Percentiles rank a stretch among this genome's conserved stretches.
Evolutionary conservation across 2,888 invertebrate genomes (phyloP).

Genomic region (Isoperla grammatica): DNA sequence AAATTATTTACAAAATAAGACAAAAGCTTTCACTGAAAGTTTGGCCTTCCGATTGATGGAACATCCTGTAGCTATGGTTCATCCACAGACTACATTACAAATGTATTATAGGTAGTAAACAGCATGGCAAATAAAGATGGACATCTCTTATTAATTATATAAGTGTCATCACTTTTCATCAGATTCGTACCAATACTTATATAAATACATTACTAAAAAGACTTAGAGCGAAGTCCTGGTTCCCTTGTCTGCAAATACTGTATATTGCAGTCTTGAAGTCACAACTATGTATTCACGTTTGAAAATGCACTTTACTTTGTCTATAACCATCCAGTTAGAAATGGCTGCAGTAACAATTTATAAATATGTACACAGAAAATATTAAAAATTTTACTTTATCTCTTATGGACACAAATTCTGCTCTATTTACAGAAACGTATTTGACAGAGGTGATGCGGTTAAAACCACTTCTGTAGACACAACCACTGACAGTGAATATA

Average conservation of each 20-base stretch:
- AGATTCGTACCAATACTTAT: not conserved
- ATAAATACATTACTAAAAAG: slow-evolving; percentile 11
- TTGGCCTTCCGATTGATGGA: no score
- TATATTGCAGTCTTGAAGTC: not conserved
- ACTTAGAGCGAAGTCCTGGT: slow-evolving; percentile 20
- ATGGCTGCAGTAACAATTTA: slow-evolving; percentile 22
- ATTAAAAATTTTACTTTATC: slow-evolving; percentile 22
- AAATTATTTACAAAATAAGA: slow-evolving; percentile 7
- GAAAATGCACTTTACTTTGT: no score
- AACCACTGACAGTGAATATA: slow-evolving; percentile 14
- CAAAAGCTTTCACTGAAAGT: not conserved
- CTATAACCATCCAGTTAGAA: slow-evolving; percentile 9
- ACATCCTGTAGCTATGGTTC: slow-evolving; percentile 2
- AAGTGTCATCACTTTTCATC: not conserved
- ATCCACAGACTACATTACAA: slow-evolving; percentile 3
- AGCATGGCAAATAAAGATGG: slow-evolving; percentile 17
- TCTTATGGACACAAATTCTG: slow-evolving; percentile 19
- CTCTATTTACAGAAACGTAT: slow-evolving; percentile 24
- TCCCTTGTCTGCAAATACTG: slow-evolving; percentile 6
- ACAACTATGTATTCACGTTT: not conserved
- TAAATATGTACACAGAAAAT: slow-evolving; percentile 27
- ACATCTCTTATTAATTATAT: not conserved
- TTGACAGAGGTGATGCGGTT: slow-evolving; percentile 2
- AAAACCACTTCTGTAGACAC: slow-evolving; percentile 7
- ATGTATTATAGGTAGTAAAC: not conserved